These are phyloP conservation scores for Lycodopsis pacificus DNA, from an alignment of 2,797 vertebrate species.

Conservation along the genomic window DNA sequence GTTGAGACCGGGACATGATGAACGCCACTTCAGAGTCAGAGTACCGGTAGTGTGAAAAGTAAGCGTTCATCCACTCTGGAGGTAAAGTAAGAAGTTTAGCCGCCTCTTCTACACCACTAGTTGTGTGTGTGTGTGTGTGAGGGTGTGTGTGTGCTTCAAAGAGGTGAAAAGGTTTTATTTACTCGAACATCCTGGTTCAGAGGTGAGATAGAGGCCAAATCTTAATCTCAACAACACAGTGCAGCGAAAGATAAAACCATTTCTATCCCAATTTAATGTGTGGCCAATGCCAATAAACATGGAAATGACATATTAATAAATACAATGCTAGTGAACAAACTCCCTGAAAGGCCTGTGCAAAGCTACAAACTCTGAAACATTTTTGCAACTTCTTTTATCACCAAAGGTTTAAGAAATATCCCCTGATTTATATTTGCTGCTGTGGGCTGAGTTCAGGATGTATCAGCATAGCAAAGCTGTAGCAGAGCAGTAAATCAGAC, in stretches of 20 bases:
- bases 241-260: not conserved
- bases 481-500: slow-evolving; percentile 67
- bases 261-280: not conserved
- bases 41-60: slow-evolving; percentile 54
- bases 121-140: not conserved
- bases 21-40: slow-evolving; percentile 53
- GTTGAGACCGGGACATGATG: slow-evolving; percentile 54
- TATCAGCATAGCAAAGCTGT: slow-evolving; percentile 29
- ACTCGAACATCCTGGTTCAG: slow-evolving; percentile 19
- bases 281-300: not conserved
- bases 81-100: slow-evolving; percentile 45
- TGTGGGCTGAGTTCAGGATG: slow-evolving; percentile 28
- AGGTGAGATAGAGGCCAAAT: slow-evolving; percentile 22
- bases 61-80: slow-evolving; percentile 50
- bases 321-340: not conserved
- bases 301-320: slow-evolving; percentile 1
- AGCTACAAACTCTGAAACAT: slow-evolving; percentile 11
- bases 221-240: not conserved
- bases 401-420: slow-evolving; percentile 48
- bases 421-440: slow-evolving; percentile 59
- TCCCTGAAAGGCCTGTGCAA: slow-evolving; percentile 9
- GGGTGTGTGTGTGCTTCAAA: not conserved
- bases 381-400: slow-evolving; percentile 34
- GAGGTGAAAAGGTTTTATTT: slow-evolving; percentile 34
- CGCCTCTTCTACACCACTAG: slow-evolving; percentile 26